A percentile compares a stretch with the other conserved stretches of the same genome.
Evolutionary conservation across 2,113 vertebrate genomes (phyloP).

Genomic region (Bubalus kerabau): DNA sequence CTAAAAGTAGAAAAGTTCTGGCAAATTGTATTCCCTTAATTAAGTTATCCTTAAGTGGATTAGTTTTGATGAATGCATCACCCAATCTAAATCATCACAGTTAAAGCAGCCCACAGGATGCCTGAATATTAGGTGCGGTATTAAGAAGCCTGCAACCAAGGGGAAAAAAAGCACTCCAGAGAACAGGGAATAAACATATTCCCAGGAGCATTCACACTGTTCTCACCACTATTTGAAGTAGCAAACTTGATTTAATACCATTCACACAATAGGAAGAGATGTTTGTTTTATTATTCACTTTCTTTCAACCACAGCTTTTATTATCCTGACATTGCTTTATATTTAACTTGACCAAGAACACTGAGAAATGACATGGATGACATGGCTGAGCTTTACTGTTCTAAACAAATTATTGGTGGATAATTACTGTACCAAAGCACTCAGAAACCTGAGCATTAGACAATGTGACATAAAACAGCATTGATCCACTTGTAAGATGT

Average conservation of each 20-base stretch:
- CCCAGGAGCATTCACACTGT: not conserved
- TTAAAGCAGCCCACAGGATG: not conserved
- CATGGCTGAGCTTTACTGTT: not conserved
- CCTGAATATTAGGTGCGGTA: not conserved
- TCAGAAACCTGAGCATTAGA: constrained; percentile 2
- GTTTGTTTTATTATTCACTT: constrained; percentile 40
- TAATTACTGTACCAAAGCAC: constrained; percentile 16
- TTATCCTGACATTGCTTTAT: constrained; percentile 29
- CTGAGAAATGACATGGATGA: not conserved
- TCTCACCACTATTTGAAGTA: not conserved
- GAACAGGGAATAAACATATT: not conserved
- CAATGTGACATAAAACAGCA: constrained; percentile 21
- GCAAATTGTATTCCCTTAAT: constrained; percentile 52
- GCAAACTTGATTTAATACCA: not conserved
- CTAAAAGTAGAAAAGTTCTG: constrained; percentile 23
- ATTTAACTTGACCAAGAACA: constrained; percentile 24
- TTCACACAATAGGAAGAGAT: not conserved
- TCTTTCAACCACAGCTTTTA: constrained; percentile 14
- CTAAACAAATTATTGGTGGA: constrained; percentile 40
- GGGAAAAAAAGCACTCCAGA: not conserved
- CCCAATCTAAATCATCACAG: not conserved
- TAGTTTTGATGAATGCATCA: constrained; percentile 28
- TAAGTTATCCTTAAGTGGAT: constrained; percentile 48
- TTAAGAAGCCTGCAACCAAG: not conserved
- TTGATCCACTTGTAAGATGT: not conserved